Percentiles rank a stretch among this genome's conserved stretches.
phyloP scores from a whole-genome alignment of 53 echinoderm and acorn worm genomes.

The Astropecten irregularis region DNA sequence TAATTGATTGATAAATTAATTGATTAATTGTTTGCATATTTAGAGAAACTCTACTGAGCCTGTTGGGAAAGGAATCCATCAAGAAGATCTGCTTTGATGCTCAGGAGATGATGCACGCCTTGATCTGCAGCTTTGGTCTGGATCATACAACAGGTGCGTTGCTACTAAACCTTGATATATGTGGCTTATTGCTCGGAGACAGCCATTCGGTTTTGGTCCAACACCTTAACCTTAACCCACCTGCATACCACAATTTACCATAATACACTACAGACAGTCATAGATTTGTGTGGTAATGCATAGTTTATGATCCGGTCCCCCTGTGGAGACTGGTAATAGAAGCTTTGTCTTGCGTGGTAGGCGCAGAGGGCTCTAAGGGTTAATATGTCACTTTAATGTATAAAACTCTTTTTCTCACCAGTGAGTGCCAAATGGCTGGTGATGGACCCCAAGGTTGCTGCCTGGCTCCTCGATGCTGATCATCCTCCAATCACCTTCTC shows the following conservation, averaged over 20 bases:
- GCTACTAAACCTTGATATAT: background rate
- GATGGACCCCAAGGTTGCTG: constrained; percentile 84
- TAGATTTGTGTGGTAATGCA: no score
- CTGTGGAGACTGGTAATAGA: no score
- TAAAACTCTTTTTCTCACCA: no score
- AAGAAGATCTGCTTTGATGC: constrained; percentile 90
- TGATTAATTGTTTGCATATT: background rate
- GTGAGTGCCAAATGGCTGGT: constrained; percentile 64
- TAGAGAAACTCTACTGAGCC: constrained; percentile 41
- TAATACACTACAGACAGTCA: background rate
- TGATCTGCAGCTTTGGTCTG: constrained; percentile 57
- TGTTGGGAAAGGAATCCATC: constrained; percentile 39
- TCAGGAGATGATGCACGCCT: constrained; percentile 74
- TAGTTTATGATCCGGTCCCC: no score
- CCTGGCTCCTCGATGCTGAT: constrained; percentile 92
- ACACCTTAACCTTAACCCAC: background rate
- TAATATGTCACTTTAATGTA: no score
- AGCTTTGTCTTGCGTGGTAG: no score
- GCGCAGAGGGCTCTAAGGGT: no score
- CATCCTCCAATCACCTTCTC: constrained; percentile 82
- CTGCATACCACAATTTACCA: no score
- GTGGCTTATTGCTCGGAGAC: no score
- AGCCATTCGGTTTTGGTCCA: background rate
- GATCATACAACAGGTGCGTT: constrained; percentile 59
- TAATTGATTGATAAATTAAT: no score